Conservation (phyloP, 2,113 vertebrate genomes). For the Istiophorus platypterus region DNA sequence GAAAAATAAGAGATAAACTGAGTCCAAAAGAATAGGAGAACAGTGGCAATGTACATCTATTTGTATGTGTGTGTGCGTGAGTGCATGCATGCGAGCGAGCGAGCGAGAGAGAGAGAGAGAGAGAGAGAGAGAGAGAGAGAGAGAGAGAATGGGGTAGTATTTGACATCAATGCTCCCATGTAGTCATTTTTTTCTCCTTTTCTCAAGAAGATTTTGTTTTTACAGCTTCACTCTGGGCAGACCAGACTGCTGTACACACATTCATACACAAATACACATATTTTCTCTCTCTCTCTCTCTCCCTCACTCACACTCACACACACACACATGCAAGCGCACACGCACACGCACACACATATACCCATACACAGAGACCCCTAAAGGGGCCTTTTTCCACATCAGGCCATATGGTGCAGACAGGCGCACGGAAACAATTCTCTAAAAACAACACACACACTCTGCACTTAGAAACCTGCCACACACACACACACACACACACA, state of each 20-base stretch:
- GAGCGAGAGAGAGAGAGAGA: background rate
- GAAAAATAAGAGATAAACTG: background rate
- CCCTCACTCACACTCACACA: constrained; percentile 11
- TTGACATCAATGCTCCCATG: constrained; percentile 62
- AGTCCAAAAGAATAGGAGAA: background rate
- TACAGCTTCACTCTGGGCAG: constrained; percentile 76
- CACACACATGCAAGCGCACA: constrained; percentile 31
- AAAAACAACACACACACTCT: constrained; percentile 82
- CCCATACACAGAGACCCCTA: constrained; percentile 67
- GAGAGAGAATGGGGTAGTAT: constrained; percentile 16
- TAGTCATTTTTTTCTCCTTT: constrained; percentile 40
- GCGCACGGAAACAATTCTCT: constrained; percentile 82
- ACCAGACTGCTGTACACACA: constrained; percentile 68
- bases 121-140: background rate
- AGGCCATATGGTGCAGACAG: constrained; percentile 81
- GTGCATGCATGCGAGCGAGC: background rate
- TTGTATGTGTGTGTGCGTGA: constrained; percentile 6
- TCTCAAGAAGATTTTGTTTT: constrained; percentile 75
- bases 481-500: constrained; percentile 40
- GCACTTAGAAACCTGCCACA: constrained; percentile 71
- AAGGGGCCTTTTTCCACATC: constrained; percentile 79
- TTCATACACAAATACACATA: constrained; percentile 46
- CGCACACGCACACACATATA: constrained; percentile 41
- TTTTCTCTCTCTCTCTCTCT: background rate
- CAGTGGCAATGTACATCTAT: background rate